Evolutionary conservation across 2,113 vertebrate genomes (phyloP).

Genomic region (Osmerus mordax): DNA sequence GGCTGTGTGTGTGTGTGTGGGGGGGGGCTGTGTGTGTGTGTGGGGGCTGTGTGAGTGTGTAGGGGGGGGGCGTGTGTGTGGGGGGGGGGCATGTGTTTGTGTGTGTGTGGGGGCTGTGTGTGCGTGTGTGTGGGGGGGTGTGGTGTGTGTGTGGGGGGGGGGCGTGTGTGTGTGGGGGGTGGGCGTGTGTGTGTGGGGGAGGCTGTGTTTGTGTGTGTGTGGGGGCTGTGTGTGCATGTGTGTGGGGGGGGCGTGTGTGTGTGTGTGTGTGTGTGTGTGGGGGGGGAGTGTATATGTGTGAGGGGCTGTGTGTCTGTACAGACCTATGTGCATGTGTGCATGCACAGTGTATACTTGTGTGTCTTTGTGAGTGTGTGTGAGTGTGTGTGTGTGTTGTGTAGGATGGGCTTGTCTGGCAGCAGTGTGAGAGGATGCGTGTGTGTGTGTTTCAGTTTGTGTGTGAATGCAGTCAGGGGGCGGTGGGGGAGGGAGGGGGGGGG

Average conservation of each 20-base stretch:
- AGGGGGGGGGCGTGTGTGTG: not conserved
- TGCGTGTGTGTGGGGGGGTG: not conserved
- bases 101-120: not conserved
- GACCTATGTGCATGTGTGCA: not conserved
- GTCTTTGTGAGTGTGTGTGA: conserved; percentile 10
- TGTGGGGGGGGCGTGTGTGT: not conserved
- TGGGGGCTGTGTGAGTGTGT: not conserved
- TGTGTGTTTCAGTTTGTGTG: not conserved
- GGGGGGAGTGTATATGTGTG: not conserved
- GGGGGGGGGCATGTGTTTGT: too few species aligned
- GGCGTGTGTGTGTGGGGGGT: too few species aligned
- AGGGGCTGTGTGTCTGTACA: not conserved
- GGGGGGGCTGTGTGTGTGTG: too few species aligned
- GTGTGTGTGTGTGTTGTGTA: not conserved
- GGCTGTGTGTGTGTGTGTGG: too few species aligned
- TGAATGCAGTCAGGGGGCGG: not conserved
- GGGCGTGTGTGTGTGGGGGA: too few species aligned
- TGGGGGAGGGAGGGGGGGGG: not conserved
- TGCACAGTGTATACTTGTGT: conserved; percentile 34
- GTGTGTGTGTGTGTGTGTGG: not conserved
- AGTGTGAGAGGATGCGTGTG: not conserved
- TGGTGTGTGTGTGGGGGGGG: not conserved
- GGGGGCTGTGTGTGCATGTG: not conserved
- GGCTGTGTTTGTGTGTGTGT: too few species aligned
- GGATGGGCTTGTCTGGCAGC: not conserved